These are phyloP conservation scores for Copidosoma aretas DNA, from an alignment of 2,888 invertebrate genomes.

Conservation along the genomic window DNA sequence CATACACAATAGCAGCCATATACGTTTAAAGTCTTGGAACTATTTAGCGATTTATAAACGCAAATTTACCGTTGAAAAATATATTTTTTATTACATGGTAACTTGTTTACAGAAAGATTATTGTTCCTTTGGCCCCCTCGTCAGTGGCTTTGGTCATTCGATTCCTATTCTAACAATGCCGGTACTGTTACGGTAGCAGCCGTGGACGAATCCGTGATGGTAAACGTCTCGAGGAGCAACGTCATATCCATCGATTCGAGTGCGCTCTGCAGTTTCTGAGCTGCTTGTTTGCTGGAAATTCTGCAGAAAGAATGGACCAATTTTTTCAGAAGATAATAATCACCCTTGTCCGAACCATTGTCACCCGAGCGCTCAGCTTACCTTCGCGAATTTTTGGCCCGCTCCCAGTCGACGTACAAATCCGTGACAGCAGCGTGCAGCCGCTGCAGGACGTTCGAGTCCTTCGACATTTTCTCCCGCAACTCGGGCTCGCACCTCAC, in stretches of 20 bases:
- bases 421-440: conserved; percentile 54
- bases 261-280: conserved; percentile 50
- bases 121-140: conserved; percentile 35
- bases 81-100: conserved; percentile 62
- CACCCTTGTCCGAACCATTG: not conserved
- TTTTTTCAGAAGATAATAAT: not conserved
- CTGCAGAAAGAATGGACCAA: conserved; percentile 29
- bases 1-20: conserved; percentile 10
- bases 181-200: conserved; percentile 23
- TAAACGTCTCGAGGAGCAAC: conserved; percentile 51
- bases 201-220: conserved; percentile 44
- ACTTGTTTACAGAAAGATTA: conserved; percentile 54
- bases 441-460: conserved; percentile 52
- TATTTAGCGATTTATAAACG: conserved; percentile 45
- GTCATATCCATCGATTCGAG: conserved; percentile 52
- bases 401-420: conserved; percentile 60
- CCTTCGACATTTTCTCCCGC: conserved; percentile 48
- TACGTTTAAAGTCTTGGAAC: conserved; percentile 32
- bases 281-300: conserved; percentile 53
- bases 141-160: not conserved
- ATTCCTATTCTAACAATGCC: conserved; percentile 27
- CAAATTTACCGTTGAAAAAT: conserved; percentile 57
- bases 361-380: conserved; percentile 35
- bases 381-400: conserved; percentile 57
- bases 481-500: conserved; percentile 51